These are phyloP conservation scores for Gorsachius goisagi DNA, from an alignment of 2,113 vertebrate species.

Conservation along the genomic window DNA sequence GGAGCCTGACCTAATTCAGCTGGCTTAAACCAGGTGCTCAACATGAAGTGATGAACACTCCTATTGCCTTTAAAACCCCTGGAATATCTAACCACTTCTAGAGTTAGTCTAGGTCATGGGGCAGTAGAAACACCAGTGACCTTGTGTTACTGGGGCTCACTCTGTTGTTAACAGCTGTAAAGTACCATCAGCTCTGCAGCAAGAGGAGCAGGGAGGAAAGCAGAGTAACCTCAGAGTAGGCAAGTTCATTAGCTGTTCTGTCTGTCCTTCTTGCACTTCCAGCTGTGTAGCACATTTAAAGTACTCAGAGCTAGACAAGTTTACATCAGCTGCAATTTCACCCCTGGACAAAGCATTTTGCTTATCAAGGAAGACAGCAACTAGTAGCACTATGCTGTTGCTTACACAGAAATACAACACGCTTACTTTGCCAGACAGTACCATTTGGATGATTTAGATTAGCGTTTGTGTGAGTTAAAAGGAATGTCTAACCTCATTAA, in stretches of 20 bases:
- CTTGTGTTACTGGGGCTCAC: not conserved
- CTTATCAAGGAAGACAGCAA: not conserved
- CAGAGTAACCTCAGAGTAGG: not conserved
- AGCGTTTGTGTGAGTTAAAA: not conserved
- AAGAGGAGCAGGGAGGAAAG: not conserved
- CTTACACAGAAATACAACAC: not conserved
- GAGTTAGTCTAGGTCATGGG: rapidly evolving
- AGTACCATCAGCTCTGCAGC: not conserved
- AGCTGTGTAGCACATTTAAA: not conserved
- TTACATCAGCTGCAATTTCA: not conserved
- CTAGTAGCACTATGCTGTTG: not conserved
- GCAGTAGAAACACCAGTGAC: not conserved
- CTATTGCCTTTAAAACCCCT: not conserved
- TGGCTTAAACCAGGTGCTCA: not conserved
- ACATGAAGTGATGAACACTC: not conserved
- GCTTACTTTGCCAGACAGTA: not conserved
- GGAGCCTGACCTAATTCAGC: not conserved
- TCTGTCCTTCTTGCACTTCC: not conserved
- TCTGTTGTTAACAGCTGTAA: not conserved
- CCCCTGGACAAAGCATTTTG: not conserved
- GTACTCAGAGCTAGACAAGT: not conserved
- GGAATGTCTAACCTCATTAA: not conserved
- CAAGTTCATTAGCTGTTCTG: not conserved
- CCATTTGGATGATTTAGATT: not conserved
- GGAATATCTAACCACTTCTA: not conserved